These are phyloP conservation scores for Poeciliopsis occidentalis DNA, from an alignment of 2,113 vertebrate species.

Conservation along the genomic window DNA sequence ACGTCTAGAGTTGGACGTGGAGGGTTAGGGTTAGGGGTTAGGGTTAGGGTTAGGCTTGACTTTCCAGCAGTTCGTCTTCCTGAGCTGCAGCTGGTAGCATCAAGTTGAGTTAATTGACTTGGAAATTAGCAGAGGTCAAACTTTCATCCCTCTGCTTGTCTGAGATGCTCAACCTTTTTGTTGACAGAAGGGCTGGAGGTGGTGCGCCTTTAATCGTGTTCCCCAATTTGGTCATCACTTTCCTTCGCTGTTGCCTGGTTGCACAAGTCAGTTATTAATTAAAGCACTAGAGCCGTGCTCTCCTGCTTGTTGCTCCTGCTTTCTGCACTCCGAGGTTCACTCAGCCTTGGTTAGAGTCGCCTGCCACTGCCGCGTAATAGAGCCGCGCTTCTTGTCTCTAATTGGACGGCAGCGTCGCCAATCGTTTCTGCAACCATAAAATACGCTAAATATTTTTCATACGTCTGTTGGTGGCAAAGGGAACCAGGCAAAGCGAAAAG, in stretches of 20 bases:
- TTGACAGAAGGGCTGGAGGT: slow-evolving; percentile 10
- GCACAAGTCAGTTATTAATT: slow-evolving; percentile 1
- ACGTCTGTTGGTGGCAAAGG: no score
- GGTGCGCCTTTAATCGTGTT: neutral
- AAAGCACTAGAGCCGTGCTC: neutral
- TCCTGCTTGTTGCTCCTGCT: neutral
- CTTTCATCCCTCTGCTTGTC: slow-evolving; percentile 5
- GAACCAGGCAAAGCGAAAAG: no score
- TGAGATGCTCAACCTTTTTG: neutral
- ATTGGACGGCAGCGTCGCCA: neutral
- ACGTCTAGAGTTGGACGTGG: neutral
- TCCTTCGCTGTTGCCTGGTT: neutral
- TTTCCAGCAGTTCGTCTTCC: neutral
- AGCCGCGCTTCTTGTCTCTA: neutral
- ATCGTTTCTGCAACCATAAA: neutral
- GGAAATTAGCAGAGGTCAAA: neutral
- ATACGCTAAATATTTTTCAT: neutral
- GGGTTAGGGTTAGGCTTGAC: no score
- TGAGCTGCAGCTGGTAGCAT: neutral
- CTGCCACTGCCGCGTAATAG: no score
- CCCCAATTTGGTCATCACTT: neutral
- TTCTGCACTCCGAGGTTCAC: neutral
- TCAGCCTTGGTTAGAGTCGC: neutral
- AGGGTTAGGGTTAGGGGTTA: no score
- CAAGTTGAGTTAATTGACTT: neutral